Conservation (phyloP, 2,888 invertebrate genomes). For the Orchesellides sinensis region DNA sequence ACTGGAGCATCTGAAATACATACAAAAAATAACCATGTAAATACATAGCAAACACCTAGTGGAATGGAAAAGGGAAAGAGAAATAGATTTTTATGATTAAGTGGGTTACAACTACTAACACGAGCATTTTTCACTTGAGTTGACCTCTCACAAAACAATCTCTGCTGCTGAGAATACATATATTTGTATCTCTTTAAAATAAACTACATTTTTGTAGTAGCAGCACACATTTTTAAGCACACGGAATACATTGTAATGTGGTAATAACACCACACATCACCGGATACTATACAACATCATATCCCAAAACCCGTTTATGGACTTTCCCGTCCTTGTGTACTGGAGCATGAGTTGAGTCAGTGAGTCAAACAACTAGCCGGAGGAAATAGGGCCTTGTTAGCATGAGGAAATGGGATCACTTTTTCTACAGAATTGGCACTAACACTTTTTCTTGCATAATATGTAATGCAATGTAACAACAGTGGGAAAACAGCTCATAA, state of each 20-base stretch:
- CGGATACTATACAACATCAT: slow-evolving; percentile 31
- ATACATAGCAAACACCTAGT: not conserved
- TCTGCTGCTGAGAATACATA: not conserved
- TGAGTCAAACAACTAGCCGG: slow-evolving; percentile 34
- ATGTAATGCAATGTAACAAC: too few species aligned
- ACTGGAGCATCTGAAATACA: slow-evolving; percentile 86
- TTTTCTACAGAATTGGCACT: slow-evolving; percentile 2
- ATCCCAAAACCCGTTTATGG: slow-evolving; percentile 13
- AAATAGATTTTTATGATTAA: slow-evolving; percentile 21
- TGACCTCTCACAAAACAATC: slow-evolving; percentile 36
- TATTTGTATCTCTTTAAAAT: not conserved
- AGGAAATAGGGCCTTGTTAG: slow-evolving; percentile 50
- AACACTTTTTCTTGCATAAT: not conserved
- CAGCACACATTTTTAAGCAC: not conserved
- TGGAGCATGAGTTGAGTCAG: slow-evolving; percentile 10
- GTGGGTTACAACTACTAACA: not conserved
- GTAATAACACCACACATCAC: slow-evolving; percentile 19
- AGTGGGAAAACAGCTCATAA: not conserved
- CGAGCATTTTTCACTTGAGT: slow-evolving; percentile 36
- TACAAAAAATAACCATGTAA: not conserved
- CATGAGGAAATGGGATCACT: slow-evolving; percentile 51
- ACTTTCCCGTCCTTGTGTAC: slow-evolving; percentile 44
- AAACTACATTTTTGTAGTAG: not conserved
- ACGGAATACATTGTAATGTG: not conserved
- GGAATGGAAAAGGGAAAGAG: not conserved